phyloP scores from a whole-genome alignment of 2,888 invertebrate genomes.

The Coenonympha arcania region DNA sequence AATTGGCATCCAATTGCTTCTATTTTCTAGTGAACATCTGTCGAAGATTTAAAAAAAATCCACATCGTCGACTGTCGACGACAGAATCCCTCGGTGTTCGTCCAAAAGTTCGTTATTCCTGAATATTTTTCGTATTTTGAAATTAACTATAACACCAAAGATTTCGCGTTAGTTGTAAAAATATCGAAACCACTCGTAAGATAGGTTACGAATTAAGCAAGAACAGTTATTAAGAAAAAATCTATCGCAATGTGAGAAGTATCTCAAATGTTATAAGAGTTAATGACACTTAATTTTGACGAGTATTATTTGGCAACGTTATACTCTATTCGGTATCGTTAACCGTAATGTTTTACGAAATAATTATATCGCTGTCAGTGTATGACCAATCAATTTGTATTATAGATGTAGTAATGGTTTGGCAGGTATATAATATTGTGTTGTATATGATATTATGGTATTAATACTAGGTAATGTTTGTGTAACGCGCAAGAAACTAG shows the following conservation, averaged over 20 bases:
- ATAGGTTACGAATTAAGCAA: too few species aligned
- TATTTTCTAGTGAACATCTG: too few species aligned
- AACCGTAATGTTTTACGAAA: background rate
- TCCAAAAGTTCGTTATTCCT: too few species aligned
- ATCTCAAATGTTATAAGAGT: background rate
- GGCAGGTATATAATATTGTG: constrained; percentile 7
- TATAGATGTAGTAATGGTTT: constrained; percentile 1
- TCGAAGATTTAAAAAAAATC: too few species aligned
- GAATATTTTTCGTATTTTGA: too few species aligned
- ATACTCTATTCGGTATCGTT: constrained; percentile 1
- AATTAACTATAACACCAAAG: too few species aligned
- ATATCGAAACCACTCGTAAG: too few species aligned
- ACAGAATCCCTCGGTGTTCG: too few species aligned
- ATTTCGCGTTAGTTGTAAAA: too few species aligned
- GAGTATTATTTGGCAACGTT: background rate
- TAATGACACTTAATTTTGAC: constrained; percentile 1
- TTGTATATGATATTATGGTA: constrained; percentile 11
- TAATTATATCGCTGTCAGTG: constrained; percentile 1
- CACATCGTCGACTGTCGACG: too few species aligned
- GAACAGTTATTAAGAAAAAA: background rate
- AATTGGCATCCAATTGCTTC: too few species aligned
- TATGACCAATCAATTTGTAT: constrained; percentile 5
- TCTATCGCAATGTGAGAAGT: constrained; percentile 1
- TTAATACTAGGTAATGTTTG: constrained; percentile 11
- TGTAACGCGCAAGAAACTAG: constrained; percentile 14